These are phyloP conservation scores for Sinonovacula constricta DNA, from an alignment of 1,140 invertebrate genomes.

Conservation along the genomic window DNA sequence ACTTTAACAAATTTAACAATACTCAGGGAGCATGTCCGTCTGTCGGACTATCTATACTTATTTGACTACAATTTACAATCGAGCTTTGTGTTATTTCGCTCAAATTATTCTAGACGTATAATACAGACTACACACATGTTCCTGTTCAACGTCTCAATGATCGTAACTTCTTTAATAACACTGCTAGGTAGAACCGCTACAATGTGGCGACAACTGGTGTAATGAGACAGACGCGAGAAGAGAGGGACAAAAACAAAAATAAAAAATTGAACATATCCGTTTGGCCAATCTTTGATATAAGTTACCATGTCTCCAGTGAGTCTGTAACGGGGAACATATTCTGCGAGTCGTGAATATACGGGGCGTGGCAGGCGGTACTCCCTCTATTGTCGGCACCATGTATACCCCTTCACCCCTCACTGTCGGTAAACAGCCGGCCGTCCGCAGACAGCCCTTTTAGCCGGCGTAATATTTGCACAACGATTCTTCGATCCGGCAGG, in stretches of 20 bases:
- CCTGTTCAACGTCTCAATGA: too few species aligned
- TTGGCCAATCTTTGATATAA: conserved; percentile 1
- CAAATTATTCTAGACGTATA: too few species aligned
- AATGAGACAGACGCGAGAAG: neutral
- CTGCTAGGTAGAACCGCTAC: too few species aligned
- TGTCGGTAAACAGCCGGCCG: neutral
- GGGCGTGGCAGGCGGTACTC: neutral
- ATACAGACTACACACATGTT: too few species aligned
- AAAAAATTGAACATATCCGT: neutral
- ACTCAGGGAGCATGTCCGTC: too few species aligned
- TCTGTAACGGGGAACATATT: neutral
- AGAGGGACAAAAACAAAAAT: neutral
- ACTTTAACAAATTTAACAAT: too few species aligned
- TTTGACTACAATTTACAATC: neutral
- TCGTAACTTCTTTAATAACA: too few species aligned
- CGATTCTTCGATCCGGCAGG: neutral
- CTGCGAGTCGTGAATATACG: neutral
- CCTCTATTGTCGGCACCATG: neutral
- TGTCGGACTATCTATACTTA: neutral
- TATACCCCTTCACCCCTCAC: neutral
- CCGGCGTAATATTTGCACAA: neutral
- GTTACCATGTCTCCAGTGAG: neutral
- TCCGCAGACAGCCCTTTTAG: neutral
- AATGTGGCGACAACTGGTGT: neutral
- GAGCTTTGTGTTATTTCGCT: neutral